Base-by-base conservation (phyloP, 2,888 invertebrate species). In the Plusia festucae region DNA sequence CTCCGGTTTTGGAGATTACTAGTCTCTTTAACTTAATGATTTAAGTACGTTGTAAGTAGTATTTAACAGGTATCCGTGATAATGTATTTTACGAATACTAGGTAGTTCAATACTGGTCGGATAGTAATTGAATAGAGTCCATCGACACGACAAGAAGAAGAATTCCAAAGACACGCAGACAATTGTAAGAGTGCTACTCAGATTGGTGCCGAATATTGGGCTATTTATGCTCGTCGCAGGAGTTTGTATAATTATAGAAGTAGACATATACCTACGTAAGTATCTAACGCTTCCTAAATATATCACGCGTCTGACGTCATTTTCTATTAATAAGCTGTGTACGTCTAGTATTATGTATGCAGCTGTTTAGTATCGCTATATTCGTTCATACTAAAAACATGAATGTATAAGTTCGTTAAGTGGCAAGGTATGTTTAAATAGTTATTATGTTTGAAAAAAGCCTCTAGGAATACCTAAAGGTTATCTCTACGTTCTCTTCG, bases 221-320 rank as follows among this genome's bases (percentile, higher is more conserved):
- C 82, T 90, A 90, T 89, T 90, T 89, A 81, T 81, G 84, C 76
- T 65, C 86, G 85, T 85, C 87, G 86, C 86, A 85, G 84, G 88
- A 85, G 82, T 82, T 83, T 83, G 85, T 89, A 87, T 88, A 87
- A 87, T 87, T 90, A 88, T 90, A 88, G 82, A 86, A 83, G 83
- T 86, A 88, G 87, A 89, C 88, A 87, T 85, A 88, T 85, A 81
- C 61, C 68, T 76, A 86, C 82, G 82, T 83, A 85, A 80, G 81
- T 86, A 76, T 65, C 65, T 76, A 87, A 84, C 79, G 86, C 83
- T 84, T 88, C 85, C 81, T 81, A 84, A 85, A 84, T 85, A 83
- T 86, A 85, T 82, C 84, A 85, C 86, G 86, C 78, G 68, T 78
- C 76, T 85, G 84, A 84, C 88, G 88, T 86, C 83, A 84, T 80